Evolutionary conservation across 2,113 vertebrate genomes (phyloP).

Genomic region (Pelecanus crispus): DNA sequence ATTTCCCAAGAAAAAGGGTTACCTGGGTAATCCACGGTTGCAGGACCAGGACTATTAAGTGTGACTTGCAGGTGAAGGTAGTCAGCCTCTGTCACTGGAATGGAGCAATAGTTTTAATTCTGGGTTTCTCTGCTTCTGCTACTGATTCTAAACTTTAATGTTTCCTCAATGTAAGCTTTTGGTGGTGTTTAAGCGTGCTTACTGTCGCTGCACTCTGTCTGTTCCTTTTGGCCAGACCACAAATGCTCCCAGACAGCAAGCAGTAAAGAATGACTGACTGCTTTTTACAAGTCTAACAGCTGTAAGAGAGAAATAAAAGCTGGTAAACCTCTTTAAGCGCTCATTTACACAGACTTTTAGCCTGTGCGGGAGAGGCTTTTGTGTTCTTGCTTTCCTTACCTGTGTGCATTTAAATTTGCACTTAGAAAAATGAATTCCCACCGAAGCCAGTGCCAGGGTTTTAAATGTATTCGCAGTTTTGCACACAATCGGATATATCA

Average conservation of each 20-base stretch:
- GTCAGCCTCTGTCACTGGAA: neutral
- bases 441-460: neutral
- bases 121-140: neutral
- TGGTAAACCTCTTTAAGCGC: neutral
- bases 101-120: neutral
- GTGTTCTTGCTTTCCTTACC: neutral
- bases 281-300: neutral
- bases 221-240: neutral
- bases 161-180: neutral
- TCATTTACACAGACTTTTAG: neutral
- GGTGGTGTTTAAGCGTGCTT: neutral
- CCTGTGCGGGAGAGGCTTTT: neutral
- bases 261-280: neutral
- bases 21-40: neutral
- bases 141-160: neutral
- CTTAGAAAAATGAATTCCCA: neutral
- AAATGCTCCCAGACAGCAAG: neutral
- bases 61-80: neutral
- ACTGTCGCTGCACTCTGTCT: neutral
- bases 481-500: neutral
- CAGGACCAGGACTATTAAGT: neutral
- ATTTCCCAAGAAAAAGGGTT: neutral
- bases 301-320: conserved; percentile 7
- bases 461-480: conserved; percentile 23
- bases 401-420: neutral